Evolutionary conservation across 2,113 vertebrate species (phyloP), one percentile per base, ranked within the genome.

Genomic region (Aythya baeri): DNA sequence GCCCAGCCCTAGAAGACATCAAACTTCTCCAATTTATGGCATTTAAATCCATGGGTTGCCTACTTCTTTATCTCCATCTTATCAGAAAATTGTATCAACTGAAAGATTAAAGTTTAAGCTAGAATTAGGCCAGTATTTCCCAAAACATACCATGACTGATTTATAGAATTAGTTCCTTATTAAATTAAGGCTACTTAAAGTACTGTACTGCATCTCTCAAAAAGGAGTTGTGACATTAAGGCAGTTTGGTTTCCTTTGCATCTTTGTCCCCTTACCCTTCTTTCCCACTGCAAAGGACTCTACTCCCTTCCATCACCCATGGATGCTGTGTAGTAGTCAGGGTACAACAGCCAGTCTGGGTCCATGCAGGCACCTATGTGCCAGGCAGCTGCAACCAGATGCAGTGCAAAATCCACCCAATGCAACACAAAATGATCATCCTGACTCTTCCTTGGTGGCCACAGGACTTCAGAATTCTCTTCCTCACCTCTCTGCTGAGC

Each of bases 281-380:
- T 32, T 63, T 25, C 27, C 13, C 8, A 8, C 38, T 46, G 26
- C 11, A 32, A 82, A 58, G 54, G 41, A 23, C 25, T 58, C 49
- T 0, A 1, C 34, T 41, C 32, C 25, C 25, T 68, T 27, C 32
- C 21, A 2, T 38, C 52, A 66, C 38, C 16, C 52, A 44, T 0
- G 0, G 34, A 31, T 0, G 5, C 26, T 62, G 38, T n/a, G 9
- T n/a, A 43, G n/a, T 38, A 31, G 11, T 23, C 70, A 54, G 43
- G 43, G 27, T 9, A 13, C 49, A 55, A 25, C 17, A 67, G 38
- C 17, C 55, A 36, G 32, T 36, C 49, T 16, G 38, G 18, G 16
- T 82, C 70, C 5, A 0, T 15, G 13, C 26, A 43, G 26, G 29
- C 54, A 23, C 29, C 44, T 0, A 0, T 27, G n/a, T 54, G 36